phyloP scores from a whole-genome alignment of 2,888 invertebrate species.

The Epiblema foenella region DNA sequence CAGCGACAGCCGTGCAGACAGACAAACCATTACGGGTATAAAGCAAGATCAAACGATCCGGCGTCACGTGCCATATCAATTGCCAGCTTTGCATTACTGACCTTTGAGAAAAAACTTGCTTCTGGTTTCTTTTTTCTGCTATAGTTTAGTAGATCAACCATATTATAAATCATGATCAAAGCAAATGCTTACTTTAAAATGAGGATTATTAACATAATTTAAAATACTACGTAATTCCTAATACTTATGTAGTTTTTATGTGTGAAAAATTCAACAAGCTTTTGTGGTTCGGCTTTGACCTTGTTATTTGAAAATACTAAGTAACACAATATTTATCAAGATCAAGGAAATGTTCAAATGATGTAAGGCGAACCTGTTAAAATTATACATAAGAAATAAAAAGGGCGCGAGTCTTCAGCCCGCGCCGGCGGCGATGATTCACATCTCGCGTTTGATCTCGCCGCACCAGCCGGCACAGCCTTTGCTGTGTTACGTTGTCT shows the following conservation, averaged over 20 bases:
- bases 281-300: not conserved
- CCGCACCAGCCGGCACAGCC: slow-evolving; percentile 60
- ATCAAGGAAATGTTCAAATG: slow-evolving; percentile 49
- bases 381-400: slow-evolving; percentile 68
- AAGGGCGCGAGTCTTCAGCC: slow-evolving; percentile 63
- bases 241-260: not conserved
- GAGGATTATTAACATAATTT: not conserved
- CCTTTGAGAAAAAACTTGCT: slow-evolving; percentile 42
- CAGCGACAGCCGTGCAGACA: slow-evolving; percentile 64
- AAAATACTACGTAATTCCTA: too few species aligned
- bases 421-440: slow-evolving; percentile 68
- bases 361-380: slow-evolving; percentile 69
- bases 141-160: slow-evolving; percentile 6
- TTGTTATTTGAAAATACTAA: slow-evolving; percentile 12
- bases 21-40: slow-evolving; percentile 72
- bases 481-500: slow-evolving; percentile 63
- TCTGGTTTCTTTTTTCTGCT: slow-evolving; percentile 27
- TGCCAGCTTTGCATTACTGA: slow-evolving; percentile 46
- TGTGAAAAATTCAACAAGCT: not conserved
- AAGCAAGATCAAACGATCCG: slow-evolving; percentile 76
- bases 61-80: slow-evolving; percentile 71
- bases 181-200: slow-evolving; percentile 1
- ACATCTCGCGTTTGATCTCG: slow-evolving; percentile 76
- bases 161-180: slow-evolving; percentile 13
- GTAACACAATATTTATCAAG: slow-evolving; percentile 25